A percentile compares a stretch with the other conserved stretches of the same genome.
phyloP scores from a whole-genome alignment of 2,113 vertebrate genomes.

The Lophura nycthemera region DNA sequence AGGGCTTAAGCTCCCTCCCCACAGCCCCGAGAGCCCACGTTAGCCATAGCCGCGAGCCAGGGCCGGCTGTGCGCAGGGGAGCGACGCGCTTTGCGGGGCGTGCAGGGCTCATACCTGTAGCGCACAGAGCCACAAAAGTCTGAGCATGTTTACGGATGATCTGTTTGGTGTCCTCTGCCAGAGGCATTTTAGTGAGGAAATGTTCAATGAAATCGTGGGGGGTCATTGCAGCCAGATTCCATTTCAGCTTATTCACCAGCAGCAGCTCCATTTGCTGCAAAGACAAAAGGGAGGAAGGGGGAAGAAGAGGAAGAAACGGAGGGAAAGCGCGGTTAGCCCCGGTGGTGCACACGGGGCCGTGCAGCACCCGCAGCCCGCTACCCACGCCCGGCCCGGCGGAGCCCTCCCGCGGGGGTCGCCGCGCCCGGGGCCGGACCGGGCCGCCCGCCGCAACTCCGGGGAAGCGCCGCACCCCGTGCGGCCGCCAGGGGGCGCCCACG shows the following conservation, averaged over 20 bases:
- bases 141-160: slow-evolving; percentile 97
- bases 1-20: slow-evolving; percentile 3
- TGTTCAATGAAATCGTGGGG: slow-evolving; percentile 98
- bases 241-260: slow-evolving; percentile 96
- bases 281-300: slow-evolving; percentile 39
- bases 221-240: slow-evolving; percentile 96
- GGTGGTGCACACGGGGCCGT: not conserved
- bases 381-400: not conserved
- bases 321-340: slow-evolving; percentile 21
- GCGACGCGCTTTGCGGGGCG: slow-evolving; percentile 49
- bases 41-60: not conserved
- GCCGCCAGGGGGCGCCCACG: slow-evolving; percentile 67
- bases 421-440: not conserved
- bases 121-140: slow-evolving; percentile 97
- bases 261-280: slow-evolving; percentile 95
- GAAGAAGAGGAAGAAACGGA: not conserved
- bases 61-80: slow-evolving; percentile 25
- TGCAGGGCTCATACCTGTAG: slow-evolving; percentile 88
- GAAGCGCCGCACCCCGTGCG: not conserved
- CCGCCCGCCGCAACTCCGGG: not conserved
- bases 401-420: not conserved
- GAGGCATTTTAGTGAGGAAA: slow-evolving; percentile 95
- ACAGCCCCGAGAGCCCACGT: not conserved
- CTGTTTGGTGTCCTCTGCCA: slow-evolving; percentile 90
- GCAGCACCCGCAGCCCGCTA: not conserved